These are phyloP conservation scores for Tetragonula carbonaria DNA, from an alignment of 2,888 invertebrate genomes.

Conservation along the genomic window DNA sequence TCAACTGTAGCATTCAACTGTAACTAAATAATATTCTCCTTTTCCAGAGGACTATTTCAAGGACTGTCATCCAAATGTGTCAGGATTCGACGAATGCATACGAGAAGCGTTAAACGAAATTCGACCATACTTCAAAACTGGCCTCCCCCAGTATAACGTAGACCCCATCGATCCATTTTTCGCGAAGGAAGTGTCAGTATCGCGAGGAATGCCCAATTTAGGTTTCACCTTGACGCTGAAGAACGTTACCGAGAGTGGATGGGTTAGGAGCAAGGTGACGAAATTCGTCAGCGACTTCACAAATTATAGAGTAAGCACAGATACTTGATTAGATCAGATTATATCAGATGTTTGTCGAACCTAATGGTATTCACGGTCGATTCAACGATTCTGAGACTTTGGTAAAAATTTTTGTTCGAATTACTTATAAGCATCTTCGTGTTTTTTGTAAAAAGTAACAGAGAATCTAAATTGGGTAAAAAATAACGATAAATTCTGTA, in stretches of 20 bases:
- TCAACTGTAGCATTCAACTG: neutral
- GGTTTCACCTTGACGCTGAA: constrained; percentile 90
- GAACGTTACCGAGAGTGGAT: constrained; percentile 91
- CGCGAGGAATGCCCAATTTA: constrained; percentile 87
- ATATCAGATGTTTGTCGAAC: no score
- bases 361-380: neutral
- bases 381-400: no score
- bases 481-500: no score
- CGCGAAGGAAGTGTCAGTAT: constrained; percentile 88
- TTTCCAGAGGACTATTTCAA: constrained; percentile 84
- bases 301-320: constrained; percentile 77
- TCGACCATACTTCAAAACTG: constrained; percentile 89
- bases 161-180: constrained; percentile 92
- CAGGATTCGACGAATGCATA: constrained; percentile 90
- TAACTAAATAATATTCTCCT: constrained; percentile 1
- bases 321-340: no score
- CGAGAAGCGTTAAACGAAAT: constrained; percentile 90
- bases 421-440: no score
- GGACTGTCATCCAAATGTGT: constrained; percentile 87
- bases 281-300: constrained; percentile 87
- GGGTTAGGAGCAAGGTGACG: constrained; percentile 91
- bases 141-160: constrained; percentile 90
- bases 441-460: no score
- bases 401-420: no score
- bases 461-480: no score